Evolutionary conservation across 2,888 invertebrate genomes (phyloP).

Genomic region (Galeopsomyia nigrocyanea): DNA sequence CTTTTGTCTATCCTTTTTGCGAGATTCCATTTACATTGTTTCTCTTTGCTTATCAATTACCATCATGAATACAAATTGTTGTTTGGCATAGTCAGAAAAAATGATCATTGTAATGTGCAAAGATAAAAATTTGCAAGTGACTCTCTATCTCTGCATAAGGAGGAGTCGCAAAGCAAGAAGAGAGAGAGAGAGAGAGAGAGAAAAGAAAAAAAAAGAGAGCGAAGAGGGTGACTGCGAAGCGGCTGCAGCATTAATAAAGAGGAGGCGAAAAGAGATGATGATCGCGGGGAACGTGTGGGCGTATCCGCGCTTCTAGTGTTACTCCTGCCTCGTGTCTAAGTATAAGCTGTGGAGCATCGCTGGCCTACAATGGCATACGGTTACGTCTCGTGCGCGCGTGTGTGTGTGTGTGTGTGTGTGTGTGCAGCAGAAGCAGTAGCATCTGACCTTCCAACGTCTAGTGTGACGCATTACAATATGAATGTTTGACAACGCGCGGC

Average conservation of each 20-base stretch:
- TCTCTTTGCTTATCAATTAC: too few relatives aligned
- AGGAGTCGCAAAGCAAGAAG: too few relatives aligned
- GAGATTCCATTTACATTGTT: too few relatives aligned
- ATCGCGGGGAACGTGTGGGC: constrained; percentile 58
- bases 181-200: too few relatives aligned
- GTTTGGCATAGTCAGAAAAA: too few relatives aligned
- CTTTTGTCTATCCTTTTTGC: too few relatives aligned
- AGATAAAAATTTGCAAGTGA: too few relatives aligned
- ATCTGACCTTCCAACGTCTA: constrained; percentile 63
- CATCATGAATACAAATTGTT: too few relatives aligned
- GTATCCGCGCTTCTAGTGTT: constrained; percentile 60
- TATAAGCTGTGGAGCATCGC: constrained; percentile 50
- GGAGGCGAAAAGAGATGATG: constrained; percentile 54
- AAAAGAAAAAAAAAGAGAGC: too few relatives aligned
- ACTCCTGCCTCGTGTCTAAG: constrained; percentile 42
- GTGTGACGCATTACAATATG: constrained; percentile 66
- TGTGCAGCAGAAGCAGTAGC: constrained; percentile 46
- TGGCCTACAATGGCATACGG: constrained; percentile 59
- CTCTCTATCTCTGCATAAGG: too few relatives aligned
- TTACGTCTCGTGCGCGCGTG: constrained; percentile 49
- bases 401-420: background rate
- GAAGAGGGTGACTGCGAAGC: constrained; percentile 16
- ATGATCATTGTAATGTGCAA: too few relatives aligned
- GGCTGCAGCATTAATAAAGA: constrained; percentile 33
- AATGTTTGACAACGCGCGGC: constrained; percentile 58